Conservation (phyloP, 2,797 vertebrate genomes). For the Naso thynnoides region DNA sequence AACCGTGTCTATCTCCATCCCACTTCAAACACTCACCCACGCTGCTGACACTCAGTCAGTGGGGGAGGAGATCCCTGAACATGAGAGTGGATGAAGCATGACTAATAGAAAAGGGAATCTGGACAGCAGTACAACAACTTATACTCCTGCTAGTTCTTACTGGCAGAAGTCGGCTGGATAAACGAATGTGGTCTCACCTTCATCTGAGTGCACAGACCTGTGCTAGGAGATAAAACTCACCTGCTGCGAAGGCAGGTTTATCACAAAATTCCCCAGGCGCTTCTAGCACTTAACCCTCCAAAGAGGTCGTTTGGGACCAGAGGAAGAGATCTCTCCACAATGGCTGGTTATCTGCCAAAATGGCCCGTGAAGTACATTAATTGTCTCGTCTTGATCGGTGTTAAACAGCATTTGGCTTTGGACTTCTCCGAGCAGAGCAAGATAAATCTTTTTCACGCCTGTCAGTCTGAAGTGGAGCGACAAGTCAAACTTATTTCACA, state of each 20-base stretch:
- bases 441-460: slow-evolving; percentile 17
- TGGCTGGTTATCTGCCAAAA: slow-evolving; percentile 41
- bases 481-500: slow-evolving; percentile 33
- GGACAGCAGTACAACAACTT: slow-evolving; percentile 43
- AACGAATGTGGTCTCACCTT: slow-evolving; percentile 37
- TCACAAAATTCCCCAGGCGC: slow-evolving; percentile 24
- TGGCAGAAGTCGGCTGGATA: slow-evolving; percentile 45
- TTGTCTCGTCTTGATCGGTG: slow-evolving; percentile 41
- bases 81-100: slow-evolving; percentile 73
- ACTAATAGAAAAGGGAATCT: slow-evolving; percentile 46
- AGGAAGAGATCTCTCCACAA: slow-evolving; percentile 28
- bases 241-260: slow-evolving; percentile 28
- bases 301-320: slow-evolving; percentile 28
- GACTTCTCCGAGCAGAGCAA: slow-evolving; percentile 15
- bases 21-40: slow-evolving; percentile 76
- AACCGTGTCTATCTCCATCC: slow-evolving; percentile 78
- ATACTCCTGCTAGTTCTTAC: slow-evolving; percentile 48
- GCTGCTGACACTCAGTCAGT: slow-evolving; percentile 56
- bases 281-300: slow-evolving; percentile 38
- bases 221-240: slow-evolving; percentile 44
- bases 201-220: slow-evolving; percentile 47
- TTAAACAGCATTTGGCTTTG: slow-evolving; percentile 37
- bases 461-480: slow-evolving; percentile 28
- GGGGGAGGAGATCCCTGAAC: slow-evolving; percentile 64
- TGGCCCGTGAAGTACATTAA: slow-evolving; percentile 32